Evolutionary conservation across 2,797 vertebrate genomes (phyloP).

Genomic region (Acanthornis magna): DNA sequence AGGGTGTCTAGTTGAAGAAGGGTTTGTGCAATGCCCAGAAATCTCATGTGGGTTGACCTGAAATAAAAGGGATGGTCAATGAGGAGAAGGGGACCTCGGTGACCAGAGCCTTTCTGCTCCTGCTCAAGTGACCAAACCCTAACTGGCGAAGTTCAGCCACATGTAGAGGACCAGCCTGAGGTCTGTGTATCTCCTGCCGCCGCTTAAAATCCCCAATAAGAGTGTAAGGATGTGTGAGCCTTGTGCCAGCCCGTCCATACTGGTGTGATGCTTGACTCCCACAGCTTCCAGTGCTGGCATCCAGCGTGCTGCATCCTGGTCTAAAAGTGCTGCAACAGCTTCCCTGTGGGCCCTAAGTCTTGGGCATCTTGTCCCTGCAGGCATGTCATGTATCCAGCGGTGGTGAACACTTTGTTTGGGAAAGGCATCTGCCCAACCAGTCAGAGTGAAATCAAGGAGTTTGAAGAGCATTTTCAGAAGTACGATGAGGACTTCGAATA

Average conservation of each 20-base stretch:
- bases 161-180: neutral
- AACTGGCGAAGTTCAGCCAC: neutral
- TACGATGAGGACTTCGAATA: constrained; percentile 82
- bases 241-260: neutral
- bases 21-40: neutral
- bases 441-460: constrained; percentile 69
- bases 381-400: constrained; percentile 77
- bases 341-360: neutral
- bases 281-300: neutral
- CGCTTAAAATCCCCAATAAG: neutral
- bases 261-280: neutral
- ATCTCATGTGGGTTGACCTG: neutral
- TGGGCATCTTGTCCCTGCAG: constrained; percentile 54
- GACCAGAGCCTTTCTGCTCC: neutral
- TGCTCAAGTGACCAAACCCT: neutral
- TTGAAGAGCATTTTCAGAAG: constrained; percentile 77
- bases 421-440: constrained; percentile 70
- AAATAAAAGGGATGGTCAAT: neutral
- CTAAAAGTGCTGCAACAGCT: neutral
- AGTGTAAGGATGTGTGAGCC: neutral
- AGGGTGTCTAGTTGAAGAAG: neutral
- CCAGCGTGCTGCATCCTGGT: fast-evolving
- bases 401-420: constrained; percentile 78
- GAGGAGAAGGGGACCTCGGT: neutral
- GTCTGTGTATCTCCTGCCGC: neutral